Conservation (phyloP, 2,888 invertebrate genomes). For the Idaea aversata region DNA sequence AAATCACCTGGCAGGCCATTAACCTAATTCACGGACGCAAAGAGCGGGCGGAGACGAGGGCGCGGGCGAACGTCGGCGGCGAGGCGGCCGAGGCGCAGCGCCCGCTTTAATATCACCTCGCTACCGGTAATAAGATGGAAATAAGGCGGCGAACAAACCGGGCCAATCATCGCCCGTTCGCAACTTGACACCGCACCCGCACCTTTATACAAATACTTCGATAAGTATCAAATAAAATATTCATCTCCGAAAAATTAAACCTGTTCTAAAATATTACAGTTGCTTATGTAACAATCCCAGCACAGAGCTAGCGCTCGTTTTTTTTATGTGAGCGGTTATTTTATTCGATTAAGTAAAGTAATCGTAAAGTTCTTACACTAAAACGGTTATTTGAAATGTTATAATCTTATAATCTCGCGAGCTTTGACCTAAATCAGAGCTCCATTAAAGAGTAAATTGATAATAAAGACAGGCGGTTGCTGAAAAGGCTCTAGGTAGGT, state of each 20-base stretch:
- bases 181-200: conserved; percentile 58
- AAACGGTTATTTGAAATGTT: conserved; percentile 5
- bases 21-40: conserved; percentile 79
- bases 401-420: conserved; percentile 13
- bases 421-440: conserved; percentile 22
- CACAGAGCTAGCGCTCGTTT: not conserved
- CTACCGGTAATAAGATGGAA: conserved; percentile 79
- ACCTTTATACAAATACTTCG: conserved; percentile 31
- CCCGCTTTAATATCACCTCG: conserved; percentile 75
- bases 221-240: conserved; percentile 35
- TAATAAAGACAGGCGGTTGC: conserved; percentile 30
- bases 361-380: not conserved
- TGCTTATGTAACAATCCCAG: not conserved
- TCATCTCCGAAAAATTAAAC: conserved; percentile 27
- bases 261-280: conserved; percentile 12
- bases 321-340: not conserved
- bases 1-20: conserved; percentile 80
- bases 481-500: conserved; percentile 23
- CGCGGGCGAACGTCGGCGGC: conserved; percentile 36
- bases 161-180: conserved; percentile 71
- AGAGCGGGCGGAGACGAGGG: conserved; percentile 76
- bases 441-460: conserved; percentile 29
- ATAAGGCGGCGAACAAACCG: conserved; percentile 74
- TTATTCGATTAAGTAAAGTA: not conserved
- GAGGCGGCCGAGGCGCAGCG: conserved; percentile 45